Conservation (phyloP, 2,888 invertebrate species). For the Luffia ferchaultella region DNA sequence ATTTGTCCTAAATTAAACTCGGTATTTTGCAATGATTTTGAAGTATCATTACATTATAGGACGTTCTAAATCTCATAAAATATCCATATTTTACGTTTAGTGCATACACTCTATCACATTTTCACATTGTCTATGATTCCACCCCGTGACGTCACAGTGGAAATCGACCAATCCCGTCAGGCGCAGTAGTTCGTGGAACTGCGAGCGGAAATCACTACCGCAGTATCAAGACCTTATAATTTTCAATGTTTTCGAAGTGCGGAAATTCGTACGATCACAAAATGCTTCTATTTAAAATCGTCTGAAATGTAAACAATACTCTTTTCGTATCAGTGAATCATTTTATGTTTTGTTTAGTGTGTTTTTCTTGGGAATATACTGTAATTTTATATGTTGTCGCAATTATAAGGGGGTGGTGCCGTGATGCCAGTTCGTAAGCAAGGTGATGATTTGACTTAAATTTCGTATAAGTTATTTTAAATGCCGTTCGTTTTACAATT, state of each 20-base stretch:
- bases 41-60: no score
- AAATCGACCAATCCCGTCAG: conserved; percentile 70
- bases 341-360: conserved; percentile 40
- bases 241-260: conserved; percentile 55
- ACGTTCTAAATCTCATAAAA: no score
- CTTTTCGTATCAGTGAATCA: conserved; percentile 35
- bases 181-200: conserved; percentile 56
- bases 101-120: no score
- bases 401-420: conserved; percentile 60
- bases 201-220: conserved; percentile 43
- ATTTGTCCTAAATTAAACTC: no score
- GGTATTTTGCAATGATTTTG: no score
- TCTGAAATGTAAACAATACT: conserved; percentile 27
- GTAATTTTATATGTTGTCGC: conserved; percentile 42
- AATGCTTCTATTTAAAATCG: conserved; percentile 45
- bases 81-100: no score
- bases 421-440: conserved; percentile 80
- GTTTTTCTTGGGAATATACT: conserved; percentile 22
- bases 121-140: conserved; percentile 53
- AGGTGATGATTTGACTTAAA: conserved; percentile 59
- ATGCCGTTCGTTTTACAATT: no score
- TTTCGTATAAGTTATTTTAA: no score
- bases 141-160: conserved; percentile 67
- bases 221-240: conserved; percentile 39
- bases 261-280: conserved; percentile 40